These are phyloP conservation scores for Drosophila eohydei DNA, from an alignment of 2,888 invertebrate genomes.

Conservation along the genomic window DNA sequence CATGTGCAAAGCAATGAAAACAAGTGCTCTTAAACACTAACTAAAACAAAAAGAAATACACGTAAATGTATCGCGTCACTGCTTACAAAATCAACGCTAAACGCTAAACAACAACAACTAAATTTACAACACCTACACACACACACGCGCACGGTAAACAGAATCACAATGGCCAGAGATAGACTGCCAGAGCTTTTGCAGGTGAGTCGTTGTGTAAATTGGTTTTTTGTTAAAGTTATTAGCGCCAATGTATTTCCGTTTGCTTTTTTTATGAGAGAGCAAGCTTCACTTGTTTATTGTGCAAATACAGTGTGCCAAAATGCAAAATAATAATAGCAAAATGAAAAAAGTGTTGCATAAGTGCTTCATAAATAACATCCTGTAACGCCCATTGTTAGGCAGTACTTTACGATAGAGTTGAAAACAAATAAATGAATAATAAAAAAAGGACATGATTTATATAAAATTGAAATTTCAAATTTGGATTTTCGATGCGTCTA, in stretches of 20 bases:
- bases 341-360: background rate
- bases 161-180: conserved; percentile 80
- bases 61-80: conserved; percentile 18
- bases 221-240: conserved; percentile 7
- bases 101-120: conserved; percentile 18
- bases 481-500: background rate
- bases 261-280: background rate
- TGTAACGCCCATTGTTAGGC: background rate
- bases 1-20: conserved; percentile 17
- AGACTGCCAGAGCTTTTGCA: conserved; percentile 83
- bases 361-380: background rate
- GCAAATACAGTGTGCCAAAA: conserved; percentile 33
- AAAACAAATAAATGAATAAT: background rate
- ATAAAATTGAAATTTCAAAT: background rate
- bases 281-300: conserved; percentile 17
- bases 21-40: conserved; percentile 34
- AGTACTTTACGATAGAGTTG: background rate
- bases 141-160: conserved; percentile 11
- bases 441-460: background rate
- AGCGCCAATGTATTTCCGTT: conserved; percentile 15
- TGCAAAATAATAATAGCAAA: background rate
- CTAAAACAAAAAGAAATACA: conserved; percentile 6
- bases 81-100: conserved; percentile 33
- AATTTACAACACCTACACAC: conserved; percentile 11
- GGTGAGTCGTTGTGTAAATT: conserved; percentile 67